Base-by-base conservation (phyloP, 2,888 invertebrate genomes). In the Neoaliturus tenellus region DNA sequence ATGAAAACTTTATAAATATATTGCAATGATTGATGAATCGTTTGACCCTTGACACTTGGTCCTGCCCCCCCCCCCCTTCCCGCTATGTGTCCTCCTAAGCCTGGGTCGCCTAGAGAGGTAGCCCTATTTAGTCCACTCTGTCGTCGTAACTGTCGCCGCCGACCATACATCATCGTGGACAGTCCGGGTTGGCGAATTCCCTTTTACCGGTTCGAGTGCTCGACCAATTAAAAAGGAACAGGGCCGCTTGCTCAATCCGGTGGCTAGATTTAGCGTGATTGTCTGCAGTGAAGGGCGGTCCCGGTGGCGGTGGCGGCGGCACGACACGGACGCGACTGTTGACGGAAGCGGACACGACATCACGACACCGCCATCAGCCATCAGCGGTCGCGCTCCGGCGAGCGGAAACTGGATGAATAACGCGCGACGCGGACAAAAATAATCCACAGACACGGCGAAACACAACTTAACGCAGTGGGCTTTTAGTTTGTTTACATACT, bases 191-290 rank as follows among this genome's bases (percentile, higher is more conserved):
- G 31, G 28, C 62, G 8, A 62, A 25, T 28, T 8, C 23, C 51
- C 51, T 51, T 51, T 51, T 20, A 51, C 51, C 51, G 23, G 51
- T 6, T 23, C 20, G 62, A 62, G 62, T 62, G 62, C 62, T 8
- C 62, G 31, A 62, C 62, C 62, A 62, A 62, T 62, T 62, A 62
- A 62, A 62, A 62, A 17, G 6, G 31, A 62, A 28, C 62, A 62
- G 62, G 6, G 2, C 6, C 20, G 23, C 51, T 31, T 62, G 25
- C 62, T 3, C 62, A 62, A 62, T 28, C 28, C 62, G 28, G 51
- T 31, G 62, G 62, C 62, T 62, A 31, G 62, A 62, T 62, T 62
- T 62, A 62, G 62, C 62, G 62, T 62, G 62, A 62, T 62, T 62
- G 62, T 25, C 62, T 31, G 17, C 55, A 14, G 44, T 35, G 62